Percentiles rank a stretch among this genome's conserved stretches.
Conservation (phyloP, 2,113 vertebrate genomes). For the Aphyosemion australe region DNA sequence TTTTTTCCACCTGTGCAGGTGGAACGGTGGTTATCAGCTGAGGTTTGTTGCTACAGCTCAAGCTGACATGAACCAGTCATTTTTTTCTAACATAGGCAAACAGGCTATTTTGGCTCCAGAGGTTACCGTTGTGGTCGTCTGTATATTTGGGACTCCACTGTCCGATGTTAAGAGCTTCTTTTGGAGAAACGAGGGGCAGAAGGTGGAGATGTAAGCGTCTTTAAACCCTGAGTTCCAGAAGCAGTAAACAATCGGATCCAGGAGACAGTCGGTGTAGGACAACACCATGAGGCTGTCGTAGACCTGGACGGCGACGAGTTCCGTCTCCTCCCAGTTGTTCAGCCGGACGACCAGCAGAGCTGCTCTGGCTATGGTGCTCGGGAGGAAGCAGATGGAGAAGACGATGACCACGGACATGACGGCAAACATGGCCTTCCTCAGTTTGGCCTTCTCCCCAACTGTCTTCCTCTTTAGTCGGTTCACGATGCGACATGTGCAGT, state of each 20-base stretch:
- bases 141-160: not conserved
- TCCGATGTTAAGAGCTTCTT: conserved; percentile 6
- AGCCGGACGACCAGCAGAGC: conserved; percentile 61
- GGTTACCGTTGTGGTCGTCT: not conserved
- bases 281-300: conserved; percentile 79
- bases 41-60: no score
- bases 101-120: not conserved
- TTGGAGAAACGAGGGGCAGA: conserved; percentile 44
- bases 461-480: conserved; percentile 69
- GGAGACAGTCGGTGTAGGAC: conserved; percentile 80
- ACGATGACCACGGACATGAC: conserved; percentile 70
- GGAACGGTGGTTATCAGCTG: no score
- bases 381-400: conserved; percentile 78
- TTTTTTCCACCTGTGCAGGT: no score
- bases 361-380: conserved; percentile 67
- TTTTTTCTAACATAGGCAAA: conserved; percentile 15
- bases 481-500: conserved; percentile 69
- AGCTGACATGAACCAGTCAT: no score
- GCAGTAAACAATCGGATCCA: conserved; percentile 82
- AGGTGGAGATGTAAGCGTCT: conserved; percentile 50
- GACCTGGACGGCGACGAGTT: conserved; percentile 55
- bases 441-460: conserved; percentile 71
- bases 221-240: conserved; percentile 82
- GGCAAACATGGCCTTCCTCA: conserved; percentile 64
- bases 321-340: not conserved